Evolutionary conservation across 2,888 invertebrate genomes (phyloP).

Genomic region (Synanthedon tipuliformis): DNA sequence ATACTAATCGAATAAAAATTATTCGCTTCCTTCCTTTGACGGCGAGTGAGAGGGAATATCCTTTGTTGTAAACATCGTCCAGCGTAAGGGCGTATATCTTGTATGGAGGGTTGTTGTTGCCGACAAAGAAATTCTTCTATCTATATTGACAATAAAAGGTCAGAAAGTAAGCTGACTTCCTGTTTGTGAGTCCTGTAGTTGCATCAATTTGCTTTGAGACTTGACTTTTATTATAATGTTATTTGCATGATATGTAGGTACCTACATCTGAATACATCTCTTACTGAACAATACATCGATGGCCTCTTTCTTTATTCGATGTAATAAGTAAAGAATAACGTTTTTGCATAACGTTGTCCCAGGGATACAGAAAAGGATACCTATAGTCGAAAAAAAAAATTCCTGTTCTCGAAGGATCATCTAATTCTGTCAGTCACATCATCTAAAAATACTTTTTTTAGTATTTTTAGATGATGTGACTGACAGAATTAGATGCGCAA

Average conservation of each 20-base stretch:
- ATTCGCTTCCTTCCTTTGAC: slow-evolving; percentile 48
- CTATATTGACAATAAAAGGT: background rate
- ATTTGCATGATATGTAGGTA: too few relatives aligned
- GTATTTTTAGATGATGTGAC: too few relatives aligned
- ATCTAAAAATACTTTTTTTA: too few relatives aligned
- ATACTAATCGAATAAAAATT: slow-evolving; percentile 50
- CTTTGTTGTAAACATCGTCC: slow-evolving; percentile 7
- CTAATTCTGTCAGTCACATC: too few relatives aligned
- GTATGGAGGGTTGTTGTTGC: slow-evolving; percentile 11
- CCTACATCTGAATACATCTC: background rate
- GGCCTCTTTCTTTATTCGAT: background rate
- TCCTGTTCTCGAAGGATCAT: too few relatives aligned
- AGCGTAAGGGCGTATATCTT: slow-evolving; percentile 24
- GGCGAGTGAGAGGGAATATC: slow-evolving; percentile 9
- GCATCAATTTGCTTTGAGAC: background rate
- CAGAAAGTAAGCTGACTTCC: background rate
- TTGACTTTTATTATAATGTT: slow-evolving; percentile 18
- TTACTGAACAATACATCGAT: background rate
- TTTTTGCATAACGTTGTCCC: too few relatives aligned
- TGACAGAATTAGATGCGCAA: background rate
- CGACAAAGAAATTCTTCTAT: slow-evolving; percentile 18
- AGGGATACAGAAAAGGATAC: too few relatives aligned
- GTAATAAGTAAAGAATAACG: too few relatives aligned
- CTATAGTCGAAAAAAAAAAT: too few relatives aligned
- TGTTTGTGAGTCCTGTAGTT: too few relatives aligned